Evolutionary conservation across 2,888 invertebrate genomes (phyloP), one percentile per base, ranked within the genome.

Genomic region (Torymus texanus): DNA sequence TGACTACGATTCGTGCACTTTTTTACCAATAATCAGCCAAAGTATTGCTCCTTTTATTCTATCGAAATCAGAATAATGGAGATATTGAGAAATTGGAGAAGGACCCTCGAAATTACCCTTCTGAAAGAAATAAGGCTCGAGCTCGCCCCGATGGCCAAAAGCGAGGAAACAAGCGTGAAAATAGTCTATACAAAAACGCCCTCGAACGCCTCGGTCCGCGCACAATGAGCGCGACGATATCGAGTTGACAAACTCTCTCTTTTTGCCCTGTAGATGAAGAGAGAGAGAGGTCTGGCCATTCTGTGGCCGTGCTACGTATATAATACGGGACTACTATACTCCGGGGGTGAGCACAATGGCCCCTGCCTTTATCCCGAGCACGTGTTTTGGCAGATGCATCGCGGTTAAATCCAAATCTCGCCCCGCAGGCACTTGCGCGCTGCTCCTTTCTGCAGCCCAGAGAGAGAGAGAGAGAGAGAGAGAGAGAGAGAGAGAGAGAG

Each of bases 371-470:
- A 81, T 81, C 80, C 80, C 62, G 78, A 83, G 83, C 83, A 82
- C 83, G 83, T 83, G 81, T 82, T 80, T 79, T 75, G 79, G 80
- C 81, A 81, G 80, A 81, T 81, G 82, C 75, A 73, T 58, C 74
- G 66, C 67, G 51, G 81, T 73, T 78, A 76, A 76, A 62, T 79
- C 80, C 78, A 78, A 82, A 82, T 80, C 80, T 81, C 76, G 66
- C 72, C 79, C 79, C 55, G 71, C 56, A 75, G 73, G 59, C 24
- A 50, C 29, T 10, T 24, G 41, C 24, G 41, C 50, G 41, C 13
- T 12, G 62, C 55, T 63, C 24, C 50, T 56, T 51, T 68, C 56
- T 65, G 18, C 68, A 51, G n/a, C 50, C 51, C 14, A 24, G 21
- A 29, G 56, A 13, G 59, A 16, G 50, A 29, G n/a, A n/a, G n/a